A percentile compares a stretch with the other conserved stretches of the same genome.
Conservation (phyloP, 2,797 vertebrate genomes). For the Spea hammondii region DNA sequence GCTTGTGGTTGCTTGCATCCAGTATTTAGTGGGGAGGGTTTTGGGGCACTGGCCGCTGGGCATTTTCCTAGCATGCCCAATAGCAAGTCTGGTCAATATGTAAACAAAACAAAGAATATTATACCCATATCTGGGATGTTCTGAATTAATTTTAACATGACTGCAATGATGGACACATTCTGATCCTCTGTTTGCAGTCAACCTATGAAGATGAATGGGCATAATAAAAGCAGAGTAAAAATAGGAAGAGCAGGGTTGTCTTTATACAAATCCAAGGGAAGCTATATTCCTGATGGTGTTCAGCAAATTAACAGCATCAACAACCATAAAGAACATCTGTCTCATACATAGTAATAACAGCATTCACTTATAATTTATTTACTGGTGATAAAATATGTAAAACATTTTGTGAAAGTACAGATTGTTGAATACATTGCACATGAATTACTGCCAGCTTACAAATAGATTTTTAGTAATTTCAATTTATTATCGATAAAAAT, state of each 20-base stretch:
- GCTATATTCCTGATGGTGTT: background rate
- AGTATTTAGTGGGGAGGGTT: too few relatives aligned
- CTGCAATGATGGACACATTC: too few relatives aligned
- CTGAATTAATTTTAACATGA: too few relatives aligned
- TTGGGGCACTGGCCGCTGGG: too few relatives aligned
- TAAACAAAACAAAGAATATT: too few relatives aligned
- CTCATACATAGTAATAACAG: conserved; percentile 1
- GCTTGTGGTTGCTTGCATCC: too few relatives aligned
- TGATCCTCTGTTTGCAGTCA: too few relatives aligned
- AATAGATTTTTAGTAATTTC: background rate
- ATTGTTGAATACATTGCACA: background rate
- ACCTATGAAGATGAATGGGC: too few relatives aligned
- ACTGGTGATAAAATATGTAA: conserved; percentile 8
- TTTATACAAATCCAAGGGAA: background rate
- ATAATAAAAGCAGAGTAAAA: too few relatives aligned
- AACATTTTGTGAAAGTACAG: background rate
- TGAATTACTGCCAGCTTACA: background rate
- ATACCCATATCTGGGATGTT: too few relatives aligned
- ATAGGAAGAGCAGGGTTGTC: background rate
- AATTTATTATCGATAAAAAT: background rate
- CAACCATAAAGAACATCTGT: conserved; percentile 5
- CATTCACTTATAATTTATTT: conserved; percentile 8
- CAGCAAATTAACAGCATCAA: background rate
- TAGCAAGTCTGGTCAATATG: too few relatives aligned
- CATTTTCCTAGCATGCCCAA: too few relatives aligned